These are phyloP conservation scores for Lacerta viridis DNA, from an alignment of 2,797 vertebrate genomes.

Conservation along the genomic window DNA sequence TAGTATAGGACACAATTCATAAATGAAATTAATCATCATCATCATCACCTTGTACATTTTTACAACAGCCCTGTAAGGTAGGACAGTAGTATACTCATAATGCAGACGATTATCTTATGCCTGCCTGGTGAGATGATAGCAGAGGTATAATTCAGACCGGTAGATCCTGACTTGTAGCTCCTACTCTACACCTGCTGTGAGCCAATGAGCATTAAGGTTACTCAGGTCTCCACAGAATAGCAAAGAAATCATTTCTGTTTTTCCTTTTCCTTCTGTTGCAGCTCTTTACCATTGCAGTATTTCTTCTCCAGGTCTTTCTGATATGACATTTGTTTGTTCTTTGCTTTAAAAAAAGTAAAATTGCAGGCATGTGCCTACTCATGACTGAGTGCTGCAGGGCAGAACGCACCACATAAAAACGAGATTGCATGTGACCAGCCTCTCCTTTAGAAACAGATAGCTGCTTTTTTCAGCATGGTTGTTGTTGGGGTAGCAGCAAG, in stretches of 20 bases:
- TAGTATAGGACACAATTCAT: too few species aligned
- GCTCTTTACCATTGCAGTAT: not conserved
- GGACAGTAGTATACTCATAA: not conserved
- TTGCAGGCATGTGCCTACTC: constrained; percentile 30
- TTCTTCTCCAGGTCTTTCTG: not conserved
- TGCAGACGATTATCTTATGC: not conserved
- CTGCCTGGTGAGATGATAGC: not conserved
- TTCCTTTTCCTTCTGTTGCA: not conserved
- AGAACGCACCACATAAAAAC: constrained; percentile 16
- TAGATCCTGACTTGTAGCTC: not conserved
- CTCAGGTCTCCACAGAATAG: not conserved
- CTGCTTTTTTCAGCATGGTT: not conserved
- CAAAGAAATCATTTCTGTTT: not conserved
- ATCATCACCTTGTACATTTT: not conserved
- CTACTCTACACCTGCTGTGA: not conserved
- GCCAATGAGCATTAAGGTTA: not conserved
- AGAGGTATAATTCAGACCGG: not conserved
- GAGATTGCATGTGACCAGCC: constrained; percentile 15
- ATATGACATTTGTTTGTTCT: not conserved
- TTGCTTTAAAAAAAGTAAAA: not conserved
- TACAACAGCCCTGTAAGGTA: not conserved
- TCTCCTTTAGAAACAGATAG: not conserved
- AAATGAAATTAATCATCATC: too few species aligned
- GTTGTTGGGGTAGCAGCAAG: not conserved
- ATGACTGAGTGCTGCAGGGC: constrained; percentile 41